Base-by-base conservation (phyloP, 2,888 invertebrate species). In the Alviniconcha strummeri region DNA sequence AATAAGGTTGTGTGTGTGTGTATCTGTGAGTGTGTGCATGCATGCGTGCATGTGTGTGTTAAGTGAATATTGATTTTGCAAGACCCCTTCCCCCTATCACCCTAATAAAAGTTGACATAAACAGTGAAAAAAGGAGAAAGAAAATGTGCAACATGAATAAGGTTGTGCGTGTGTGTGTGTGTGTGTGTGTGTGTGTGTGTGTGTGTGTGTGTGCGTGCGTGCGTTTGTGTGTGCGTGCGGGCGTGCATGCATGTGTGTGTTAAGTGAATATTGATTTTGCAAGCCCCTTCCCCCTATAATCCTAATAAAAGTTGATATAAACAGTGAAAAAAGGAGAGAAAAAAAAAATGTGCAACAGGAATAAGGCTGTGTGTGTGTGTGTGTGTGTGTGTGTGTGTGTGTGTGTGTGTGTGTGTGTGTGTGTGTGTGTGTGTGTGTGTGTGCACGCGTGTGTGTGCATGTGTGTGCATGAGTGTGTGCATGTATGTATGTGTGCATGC, bases 131-230 rank as follows among this genome's bases (percentile, higher is more conserved):
- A n/a, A n/a, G n/a, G n/a, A n/a, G n/a, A n/a, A n/a, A n/a, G n/a
- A n/a, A n/a, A n/a, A n/a, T n/a, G n/a, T n/a, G n/a, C n/a, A n/a
- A n/a, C n/a, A n/a, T n/a, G n/a, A n/a, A n/a, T n/a, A n/a, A n/a
- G n/a, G n/a, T n/a, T n/a, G n/a, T n/a, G n/a, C n/a, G n/a, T n/a
- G n/a, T n/a, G n/a, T n/a, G n/a, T n/a, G n/a, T n/a, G n/a, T n/a
- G n/a, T n/a, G n/a, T n/a, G n/a, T n/a, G n/a, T 69, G 69, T 69
- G 69, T 69, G 69, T 15, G n/a, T 15, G 69, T 69, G 69, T 69
- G n/a, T 19, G n/a, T 9, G 17, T 71, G 36, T 75, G 54, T 75
- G 54, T 75, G 54, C 36, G 54, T 54, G 75, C 15, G 55, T 75
- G 75, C 9, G 75, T 75, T 36, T 54, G 54, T 75, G 75, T 54